Evolutionary conservation across 2,888 invertebrate genomes (phyloP), one percentile per base, ranked within the genome.

Genomic region (Scaptomyza parva): DNA sequence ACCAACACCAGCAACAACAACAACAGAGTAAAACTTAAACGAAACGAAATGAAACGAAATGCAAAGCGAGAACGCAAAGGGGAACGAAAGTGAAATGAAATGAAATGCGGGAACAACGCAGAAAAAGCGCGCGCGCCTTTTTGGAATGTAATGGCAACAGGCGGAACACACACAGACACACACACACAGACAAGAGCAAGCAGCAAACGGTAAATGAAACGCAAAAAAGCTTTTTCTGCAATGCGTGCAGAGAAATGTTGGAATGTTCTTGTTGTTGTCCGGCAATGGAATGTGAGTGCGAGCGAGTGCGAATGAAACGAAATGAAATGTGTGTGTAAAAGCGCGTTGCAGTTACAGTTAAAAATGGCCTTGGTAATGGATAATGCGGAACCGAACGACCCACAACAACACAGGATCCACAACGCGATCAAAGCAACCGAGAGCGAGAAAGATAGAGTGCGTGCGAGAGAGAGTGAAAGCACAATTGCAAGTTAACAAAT

Each of bases 201-300:
- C 78, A 75, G 82, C 85, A 74, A 81, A 74, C 52, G 70, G 51
- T 60, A 80, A 68, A 52, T 30, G 69, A 61, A 62, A 62, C 68
- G 24, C 20, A 28, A 50, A 70, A 28, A 70, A 70, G 65, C 75
- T 71, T 48, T 48, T 40, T 48, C 55, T 28, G 17, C 30, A 50
- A 5, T 47, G 30, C 30, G 20, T 28, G 28, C 28, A 18, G n/a
- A n/a, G n/a, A n/a, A n/a, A n/a, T n/a, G n/a, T n/a, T n/a, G n/a
- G n/a, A n/a, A n/a, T n/a, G n/a, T n/a, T n/a, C n/a, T n/a, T n/a
- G n/a, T n/a, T n/a, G n/a, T n/a, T n/a, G n/a, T n/a, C n/a, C 26
- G 3, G 33, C 4, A 26, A 11, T 3, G n/a, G n/a, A 18, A 37
- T 37, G 17, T 9, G 8, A 9, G 9, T 37, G 28, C 6, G 17